These are phyloP conservation scores for Sciurus carolinensis DNA, from an alignment of 2,797 vertebrate species.

Conservation along the genomic window DNA sequence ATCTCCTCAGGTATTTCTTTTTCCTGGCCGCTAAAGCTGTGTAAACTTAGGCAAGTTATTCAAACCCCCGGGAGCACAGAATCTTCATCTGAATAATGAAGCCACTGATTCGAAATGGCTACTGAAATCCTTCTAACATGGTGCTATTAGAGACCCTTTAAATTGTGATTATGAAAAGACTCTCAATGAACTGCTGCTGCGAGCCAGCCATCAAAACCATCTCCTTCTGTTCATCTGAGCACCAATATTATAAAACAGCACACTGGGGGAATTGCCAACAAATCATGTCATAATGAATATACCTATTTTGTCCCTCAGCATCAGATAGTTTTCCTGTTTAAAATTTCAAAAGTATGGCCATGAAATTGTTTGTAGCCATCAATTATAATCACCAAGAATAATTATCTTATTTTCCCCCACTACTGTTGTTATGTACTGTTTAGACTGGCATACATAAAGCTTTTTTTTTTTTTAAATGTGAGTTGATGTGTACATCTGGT, in stretches of 20 bases:
- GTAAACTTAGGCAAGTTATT: background rate
- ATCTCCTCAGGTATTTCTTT: background rate
- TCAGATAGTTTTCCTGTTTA: background rate
- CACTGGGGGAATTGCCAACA: conserved; percentile 15
- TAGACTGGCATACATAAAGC: conserved; percentile 42
- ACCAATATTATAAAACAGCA: background rate
- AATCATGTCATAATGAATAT: conserved; percentile 18
- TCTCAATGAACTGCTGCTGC: background rate
- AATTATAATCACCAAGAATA: background rate
- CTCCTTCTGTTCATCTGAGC: conserved; percentile 36
- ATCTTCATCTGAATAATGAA: conserved; percentile 1
- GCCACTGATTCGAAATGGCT: background rate
- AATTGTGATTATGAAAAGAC: conserved; percentile 23
- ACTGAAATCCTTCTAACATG: background rate
- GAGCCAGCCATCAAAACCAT: conserved; percentile 8
- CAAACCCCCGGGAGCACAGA: background rate
- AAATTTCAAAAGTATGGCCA: background rate
- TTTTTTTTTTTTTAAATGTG: background rate
- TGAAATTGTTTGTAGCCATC: background rate
- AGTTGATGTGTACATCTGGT: conserved; percentile 87
- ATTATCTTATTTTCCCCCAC: background rate
- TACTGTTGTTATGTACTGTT: background rate
- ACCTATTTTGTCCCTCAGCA: background rate
- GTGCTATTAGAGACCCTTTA: conserved; percentile 29
- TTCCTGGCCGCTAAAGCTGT: background rate